Evolutionary conservation across 2,113 vertebrate genomes (phyloP), one percentile per base, ranked within the genome.

Genomic region (Antigone vipio): DNA sequence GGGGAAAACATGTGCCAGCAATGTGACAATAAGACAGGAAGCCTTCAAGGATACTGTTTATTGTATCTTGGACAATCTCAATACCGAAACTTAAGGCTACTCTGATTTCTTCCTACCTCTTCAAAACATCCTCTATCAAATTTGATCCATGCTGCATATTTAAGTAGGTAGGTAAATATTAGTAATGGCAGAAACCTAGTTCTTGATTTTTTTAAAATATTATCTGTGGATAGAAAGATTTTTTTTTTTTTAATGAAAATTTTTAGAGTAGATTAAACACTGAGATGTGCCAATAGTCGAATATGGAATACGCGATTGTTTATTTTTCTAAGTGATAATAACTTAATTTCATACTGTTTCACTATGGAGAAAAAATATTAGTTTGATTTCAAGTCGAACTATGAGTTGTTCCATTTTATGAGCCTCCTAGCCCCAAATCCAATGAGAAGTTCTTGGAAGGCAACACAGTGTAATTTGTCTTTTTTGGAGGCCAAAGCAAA

Each of bases 401-500:
- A 2, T 66, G 45, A 86, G 17, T 63, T 94, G 85, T 73, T 96
- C 87, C 81, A 91, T 90, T 97, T 96, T 76, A 71, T 34, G 73
- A 94, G 77, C 86, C 44, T 89, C 67, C 53, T 71, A 91, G 64
- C 40, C 53, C 76, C 21, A 44, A 55, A 85, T 59, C 95, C 58
- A 75, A 4, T 76, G 72, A 95, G 71, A 95, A 96, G 81, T 58
- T 35, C 88, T 91, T 96, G 85, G 76, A 77, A 96, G 44, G 60
- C 58, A 89, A 92, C 8, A 79, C 15, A 58, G 30, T 27, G 13
- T 22, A 83, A 88, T 69, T 59, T 74, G 26, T 76, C 34, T 38
- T 58, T 85, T 95, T 97, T 93, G 87, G 82, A 96, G 67, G 29
- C 91, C 93, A 95, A 63, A 55, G 69, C 74, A 95, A 92, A 96